Evolutionary conservation across 2,113 vertebrate genomes (phyloP).

Genomic region (Plecturocebus donacophilus): DNA sequence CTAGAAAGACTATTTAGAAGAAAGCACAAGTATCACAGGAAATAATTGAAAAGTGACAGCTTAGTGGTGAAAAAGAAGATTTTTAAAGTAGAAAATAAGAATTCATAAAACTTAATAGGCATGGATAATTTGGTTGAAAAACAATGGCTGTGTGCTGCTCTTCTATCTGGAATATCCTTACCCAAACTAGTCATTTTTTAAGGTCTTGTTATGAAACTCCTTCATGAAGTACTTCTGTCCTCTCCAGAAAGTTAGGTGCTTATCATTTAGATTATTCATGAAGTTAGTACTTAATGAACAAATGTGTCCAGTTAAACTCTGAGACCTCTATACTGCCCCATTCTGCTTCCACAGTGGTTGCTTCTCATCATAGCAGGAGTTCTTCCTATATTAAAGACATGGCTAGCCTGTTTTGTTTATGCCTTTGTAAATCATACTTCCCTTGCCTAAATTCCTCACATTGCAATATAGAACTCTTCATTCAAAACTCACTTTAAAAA

Average conservation of each 20-base stretch:
- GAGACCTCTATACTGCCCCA: neutral
- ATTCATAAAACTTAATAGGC: neutral
- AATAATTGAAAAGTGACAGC: slow-evolving; percentile 14
- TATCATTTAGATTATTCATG: neutral
- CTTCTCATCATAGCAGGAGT: neutral
- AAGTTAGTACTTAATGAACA: neutral
- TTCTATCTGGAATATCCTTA: neutral
- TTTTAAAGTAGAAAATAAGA: neutral
- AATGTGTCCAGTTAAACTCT: neutral
- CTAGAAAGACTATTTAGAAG: neutral
- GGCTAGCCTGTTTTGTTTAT: neutral
- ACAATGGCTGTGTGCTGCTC: neutral
- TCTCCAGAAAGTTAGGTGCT: neutral
- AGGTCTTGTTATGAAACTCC: neutral
- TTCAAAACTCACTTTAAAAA: neutral
- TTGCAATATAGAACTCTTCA: neutral
- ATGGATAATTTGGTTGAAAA: slow-evolving; percentile 7
- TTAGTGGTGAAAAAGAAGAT: neutral
- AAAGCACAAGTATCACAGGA: neutral
- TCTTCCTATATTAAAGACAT: neutral
- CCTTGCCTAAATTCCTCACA: neutral
- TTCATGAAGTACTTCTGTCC: neutral
- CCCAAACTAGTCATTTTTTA: neutral
- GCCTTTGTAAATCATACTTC: neutral
- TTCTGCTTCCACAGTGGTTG: neutral